These are phyloP conservation scores for Peromyscus attwateri DNA, from an alignment of 2,797 vertebrate genomes.

Conservation along the genomic window DNA sequence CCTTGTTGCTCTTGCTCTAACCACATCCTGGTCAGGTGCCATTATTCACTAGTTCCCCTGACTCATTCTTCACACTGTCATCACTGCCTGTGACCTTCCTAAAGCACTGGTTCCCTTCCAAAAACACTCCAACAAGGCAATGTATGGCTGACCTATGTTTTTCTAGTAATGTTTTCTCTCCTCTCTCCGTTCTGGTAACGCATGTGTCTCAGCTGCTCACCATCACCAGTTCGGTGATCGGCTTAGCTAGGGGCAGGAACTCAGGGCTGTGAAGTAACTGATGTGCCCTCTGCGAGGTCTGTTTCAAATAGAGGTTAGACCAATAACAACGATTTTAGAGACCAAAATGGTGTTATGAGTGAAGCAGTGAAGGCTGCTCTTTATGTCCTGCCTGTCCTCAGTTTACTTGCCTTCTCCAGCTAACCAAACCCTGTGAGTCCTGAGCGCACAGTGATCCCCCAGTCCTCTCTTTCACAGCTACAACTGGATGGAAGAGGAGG, in stretches of 20 bases:
- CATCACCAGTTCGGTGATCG: background rate
- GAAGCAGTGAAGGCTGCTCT: background rate
- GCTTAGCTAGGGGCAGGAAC: background rate
- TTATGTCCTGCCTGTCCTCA: background rate
- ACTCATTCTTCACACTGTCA: slow-evolving; percentile 30
- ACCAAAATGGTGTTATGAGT: background rate
- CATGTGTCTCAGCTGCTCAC: background rate
- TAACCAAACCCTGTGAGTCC: background rate
- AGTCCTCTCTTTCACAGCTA: background rate
- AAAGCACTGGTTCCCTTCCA: background rate
- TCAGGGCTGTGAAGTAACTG: background rate
- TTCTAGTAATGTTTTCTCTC: slow-evolving; percentile 30
- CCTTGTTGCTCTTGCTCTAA: background rate
- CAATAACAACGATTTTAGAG: background rate
- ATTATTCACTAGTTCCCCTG: slow-evolving; percentile 1
- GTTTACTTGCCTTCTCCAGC: background rate
- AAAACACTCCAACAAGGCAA: slow-evolving; percentile 16
- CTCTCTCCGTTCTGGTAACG: background rate
- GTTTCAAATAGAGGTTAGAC: slow-evolving; percentile 14
- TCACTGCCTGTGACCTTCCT: background rate
- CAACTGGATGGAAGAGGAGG: background rate
- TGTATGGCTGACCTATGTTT: background rate
- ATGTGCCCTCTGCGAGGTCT: background rate
- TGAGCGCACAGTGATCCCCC: background rate
- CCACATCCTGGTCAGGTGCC: background rate